Evolutionary conservation across 2,113 vertebrate genomes (phyloP), one percentile per base, ranked within the genome.

Genomic region (Mystacornis crossleyi): DNA sequence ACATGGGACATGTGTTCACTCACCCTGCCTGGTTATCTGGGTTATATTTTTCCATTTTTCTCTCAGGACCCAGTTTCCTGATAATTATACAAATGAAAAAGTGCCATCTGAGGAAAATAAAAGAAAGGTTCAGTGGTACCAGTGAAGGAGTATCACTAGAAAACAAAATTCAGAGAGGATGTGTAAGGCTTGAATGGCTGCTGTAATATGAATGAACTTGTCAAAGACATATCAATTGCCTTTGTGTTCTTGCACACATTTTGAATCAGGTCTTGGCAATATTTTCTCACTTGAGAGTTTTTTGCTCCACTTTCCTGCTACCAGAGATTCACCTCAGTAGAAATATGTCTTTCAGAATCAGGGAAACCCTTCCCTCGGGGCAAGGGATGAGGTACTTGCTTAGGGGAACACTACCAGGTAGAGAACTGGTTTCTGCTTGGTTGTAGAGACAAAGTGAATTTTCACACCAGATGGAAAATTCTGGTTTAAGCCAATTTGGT

Each of bases 91-190:
- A 67, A 53, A 91, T 42, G 53, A 75, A 83, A 71, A 79, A 55
- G 62, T 81, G 70, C 19, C 57, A 65, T 36, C 62, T 80, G 77
- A 85, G 53, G 65, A 94, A 95, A 93, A 72, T 31, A 92, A 57
- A 43, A 75, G 67, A 67, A 53, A 13, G 13, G 15, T 57, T 95
- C 78, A 58, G 23, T 23, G 20, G 48, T 51, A 34, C 16, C 12
- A 2, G 57, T 95, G 60, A 54, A 88, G 89, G 95, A 84, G 20
- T 24, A 69, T 65, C 6, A 2, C 66, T 67, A 90, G 89, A 94
- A 97, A 97, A 93, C 17, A 73, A 53, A 67, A 80, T 26, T 82
- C 89, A 54, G 81, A 94, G 80, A 93, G 73, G 48, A 84, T 80
- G 48, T 18, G 24, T 17, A 11, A 81, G 36, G 47, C 70, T 86